Evolutionary conservation across 1,140 invertebrate genomes (phyloP).

Genomic region (Tetraneura akinire): DNA sequence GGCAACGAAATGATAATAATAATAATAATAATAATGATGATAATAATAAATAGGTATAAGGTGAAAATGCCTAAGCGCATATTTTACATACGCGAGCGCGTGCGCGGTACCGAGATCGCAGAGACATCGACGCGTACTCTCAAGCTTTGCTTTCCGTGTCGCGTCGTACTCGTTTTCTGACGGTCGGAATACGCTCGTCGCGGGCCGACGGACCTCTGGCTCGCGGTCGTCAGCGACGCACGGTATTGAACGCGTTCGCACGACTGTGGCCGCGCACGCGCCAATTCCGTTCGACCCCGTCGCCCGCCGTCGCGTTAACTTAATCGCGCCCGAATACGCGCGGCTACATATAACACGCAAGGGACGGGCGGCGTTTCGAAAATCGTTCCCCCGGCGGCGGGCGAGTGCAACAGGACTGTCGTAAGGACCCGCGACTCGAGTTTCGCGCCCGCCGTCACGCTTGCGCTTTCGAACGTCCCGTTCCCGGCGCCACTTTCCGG

Average conservation of each 20-base stretch:
- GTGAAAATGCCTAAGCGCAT: no score
- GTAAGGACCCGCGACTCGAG: constrained; percentile 2
- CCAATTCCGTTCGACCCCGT: background rate
- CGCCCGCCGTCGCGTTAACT: no score
- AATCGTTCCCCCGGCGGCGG: background rate
- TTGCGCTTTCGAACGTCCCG: constrained; percentile 3
- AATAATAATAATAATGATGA: no score
- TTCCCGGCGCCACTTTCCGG: background rate
- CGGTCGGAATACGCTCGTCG: no score
- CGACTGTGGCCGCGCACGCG: background rate
- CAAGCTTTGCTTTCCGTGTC: no score
- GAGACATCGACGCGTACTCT: background rate
- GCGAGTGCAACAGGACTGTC: constrained; percentile 40
- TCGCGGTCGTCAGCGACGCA: no score
- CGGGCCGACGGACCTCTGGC: background rate
- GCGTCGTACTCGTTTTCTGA: background rate
- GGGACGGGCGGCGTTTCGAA: background rate
- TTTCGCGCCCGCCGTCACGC: background rate
- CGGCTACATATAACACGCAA: no score
- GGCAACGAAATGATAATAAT: no score
- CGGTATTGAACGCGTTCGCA: constrained; percentile 37
- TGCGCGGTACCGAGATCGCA: background rate
- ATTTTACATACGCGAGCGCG: background rate
- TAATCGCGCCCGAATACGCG: no score
- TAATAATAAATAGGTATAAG: no score